phyloP scores from a whole-genome alignment of 2,888 invertebrate species.

The Synanthedon vespiformis region DNA sequence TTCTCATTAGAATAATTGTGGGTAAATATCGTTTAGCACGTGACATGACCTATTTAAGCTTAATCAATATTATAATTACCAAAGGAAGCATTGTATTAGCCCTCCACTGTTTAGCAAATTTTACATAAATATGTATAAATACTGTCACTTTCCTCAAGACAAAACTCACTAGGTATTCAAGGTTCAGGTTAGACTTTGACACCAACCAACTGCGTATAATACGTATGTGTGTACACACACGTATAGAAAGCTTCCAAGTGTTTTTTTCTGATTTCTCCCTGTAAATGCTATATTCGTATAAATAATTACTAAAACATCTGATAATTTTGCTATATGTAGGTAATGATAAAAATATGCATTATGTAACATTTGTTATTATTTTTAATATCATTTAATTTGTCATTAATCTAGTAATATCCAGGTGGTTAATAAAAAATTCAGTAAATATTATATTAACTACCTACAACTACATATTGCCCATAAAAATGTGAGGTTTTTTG shows the following conservation, averaged over 20 bases:
- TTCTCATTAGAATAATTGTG: not conserved
- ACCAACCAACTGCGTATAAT: slow-evolving; percentile 31
- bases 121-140: slow-evolving; percentile 17
- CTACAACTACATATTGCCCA: slow-evolving; percentile 30
- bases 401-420: too few species aligned
- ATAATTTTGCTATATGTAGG: too few species aligned
- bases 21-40: not conserved
- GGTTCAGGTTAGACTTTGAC: slow-evolving; percentile 58
- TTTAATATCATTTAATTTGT: too few species aligned
- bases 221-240: slow-evolving; percentile 29
- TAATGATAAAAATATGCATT: too few species aligned
- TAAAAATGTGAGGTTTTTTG: not conserved
- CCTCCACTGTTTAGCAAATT: slow-evolving; percentile 7
- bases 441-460: slow-evolving; percentile 12
- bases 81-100: not conserved
- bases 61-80: not conserved
- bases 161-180: too few species aligned
- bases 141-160: slow-evolving; percentile 12
- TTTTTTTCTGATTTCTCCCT: too few species aligned
- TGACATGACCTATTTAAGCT: not conserved
- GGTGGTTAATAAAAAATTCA: too few species aligned
- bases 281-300: too few species aligned
- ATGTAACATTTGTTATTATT: too few species aligned
- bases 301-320: too few species aligned
- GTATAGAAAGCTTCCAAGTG: slow-evolving; percentile 1